A percentile compares a stretch with the other conserved stretches of the same genome.
phyloP scores from a whole-genome alignment of 2,797 vertebrate genomes.

The Anabas testudineus region DNA sequence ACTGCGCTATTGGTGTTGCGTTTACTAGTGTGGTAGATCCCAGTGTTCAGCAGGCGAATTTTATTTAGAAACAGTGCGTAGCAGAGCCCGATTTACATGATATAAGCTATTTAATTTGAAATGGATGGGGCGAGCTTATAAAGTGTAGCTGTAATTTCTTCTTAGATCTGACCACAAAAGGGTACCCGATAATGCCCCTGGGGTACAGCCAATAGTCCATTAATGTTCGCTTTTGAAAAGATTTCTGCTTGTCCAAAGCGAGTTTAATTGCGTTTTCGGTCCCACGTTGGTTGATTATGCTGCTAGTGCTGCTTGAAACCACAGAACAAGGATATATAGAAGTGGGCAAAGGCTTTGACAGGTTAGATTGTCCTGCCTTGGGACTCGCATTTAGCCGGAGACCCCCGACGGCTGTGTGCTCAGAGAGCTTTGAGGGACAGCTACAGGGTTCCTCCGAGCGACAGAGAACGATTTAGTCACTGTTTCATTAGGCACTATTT shows the following conservation, averaged over 20 bases:
- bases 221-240: slow-evolving; percentile 81
- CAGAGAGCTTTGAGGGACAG: slow-evolving; percentile 87
- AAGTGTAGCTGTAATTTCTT: slow-evolving; percentile 69
- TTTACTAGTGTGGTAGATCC: slow-evolving; percentile 3
- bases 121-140: slow-evolving; percentile 47
- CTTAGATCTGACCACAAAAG: slow-evolving; percentile 78
- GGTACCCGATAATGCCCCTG: slow-evolving; percentile 72
- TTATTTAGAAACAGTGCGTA: slow-evolving; percentile 23
- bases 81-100: slow-evolving; percentile 31
- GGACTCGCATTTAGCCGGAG: slow-evolving; percentile 80
- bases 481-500: slow-evolving; percentile 98
- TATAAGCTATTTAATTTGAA: slow-evolving; percentile 47
- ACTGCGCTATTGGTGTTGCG: not conserved
- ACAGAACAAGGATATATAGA: slow-evolving; percentile 80
- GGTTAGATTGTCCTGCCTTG: slow-evolving; percentile 86
- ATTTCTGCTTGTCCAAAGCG: slow-evolving; percentile 82
- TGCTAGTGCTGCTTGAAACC: slow-evolving; percentile 79
- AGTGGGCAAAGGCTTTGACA: slow-evolving; percentile 86
- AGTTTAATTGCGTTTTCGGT: slow-evolving; percentile 90
- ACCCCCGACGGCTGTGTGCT: slow-evolving; percentile 83
- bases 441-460: slow-evolving; percentile 87
- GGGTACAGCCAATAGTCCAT: slow-evolving; percentile 78
- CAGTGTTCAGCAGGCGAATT: not conserved
- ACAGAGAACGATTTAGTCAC: slow-evolving; percentile 93
- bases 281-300: slow-evolving; percentile 88